These are phyloP conservation scores for Pollenia labialis DNA, from an alignment of 2,888 invertebrate genomes.

Conservation along the genomic window DNA sequence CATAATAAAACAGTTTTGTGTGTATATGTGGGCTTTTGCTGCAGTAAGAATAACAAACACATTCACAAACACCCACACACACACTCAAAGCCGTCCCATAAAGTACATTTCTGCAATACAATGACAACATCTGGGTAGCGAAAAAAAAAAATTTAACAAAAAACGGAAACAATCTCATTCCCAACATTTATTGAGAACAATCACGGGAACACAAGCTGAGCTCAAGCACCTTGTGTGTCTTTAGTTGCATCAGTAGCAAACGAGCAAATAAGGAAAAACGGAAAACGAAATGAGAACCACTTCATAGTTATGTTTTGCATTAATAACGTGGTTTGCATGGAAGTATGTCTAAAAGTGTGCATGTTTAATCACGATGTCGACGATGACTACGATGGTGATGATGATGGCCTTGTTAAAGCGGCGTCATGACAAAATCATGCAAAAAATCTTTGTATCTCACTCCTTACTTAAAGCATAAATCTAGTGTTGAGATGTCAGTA, in stretches of 20 bases:
- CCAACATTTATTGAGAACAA: conserved; percentile 62
- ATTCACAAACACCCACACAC: background rate
- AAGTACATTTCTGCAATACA: conserved; percentile 26
- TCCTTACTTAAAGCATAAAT: conserved; percentile 36
- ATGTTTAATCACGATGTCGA: conserved; percentile 42
- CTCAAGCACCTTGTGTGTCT: conserved; percentile 45
- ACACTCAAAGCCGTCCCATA: background rate
- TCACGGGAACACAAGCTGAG: conserved; percentile 39
- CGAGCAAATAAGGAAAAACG: background rate
- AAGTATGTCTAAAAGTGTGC: conserved; percentile 31
- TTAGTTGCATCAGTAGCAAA: conserved; percentile 6
- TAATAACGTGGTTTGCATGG: conserved; percentile 53
- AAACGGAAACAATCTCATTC: conserved; percentile 55
- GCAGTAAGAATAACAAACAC: conserved; percentile 20
- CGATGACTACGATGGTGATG: conserved; percentile 7
- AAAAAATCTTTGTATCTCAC: conserved; percentile 6
- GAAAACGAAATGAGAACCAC: conserved; percentile 48
- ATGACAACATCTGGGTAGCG: conserved; percentile 21
- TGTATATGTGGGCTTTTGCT: conserved; percentile 54
- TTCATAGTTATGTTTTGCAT: conserved; percentile 63
- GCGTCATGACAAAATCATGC: conserved; percentile 24
- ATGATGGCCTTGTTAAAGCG: conserved; percentile 59
- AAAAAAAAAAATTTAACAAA: conserved; percentile 10
- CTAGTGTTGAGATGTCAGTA: conserved; percentile 10
- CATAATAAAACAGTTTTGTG: conserved; percentile 27